Evolutionary conservation across 2,113 vertebrate genomes (phyloP), one percentile per base, ranked within the genome.

Genomic region (Megaceryle maxima): DNA sequence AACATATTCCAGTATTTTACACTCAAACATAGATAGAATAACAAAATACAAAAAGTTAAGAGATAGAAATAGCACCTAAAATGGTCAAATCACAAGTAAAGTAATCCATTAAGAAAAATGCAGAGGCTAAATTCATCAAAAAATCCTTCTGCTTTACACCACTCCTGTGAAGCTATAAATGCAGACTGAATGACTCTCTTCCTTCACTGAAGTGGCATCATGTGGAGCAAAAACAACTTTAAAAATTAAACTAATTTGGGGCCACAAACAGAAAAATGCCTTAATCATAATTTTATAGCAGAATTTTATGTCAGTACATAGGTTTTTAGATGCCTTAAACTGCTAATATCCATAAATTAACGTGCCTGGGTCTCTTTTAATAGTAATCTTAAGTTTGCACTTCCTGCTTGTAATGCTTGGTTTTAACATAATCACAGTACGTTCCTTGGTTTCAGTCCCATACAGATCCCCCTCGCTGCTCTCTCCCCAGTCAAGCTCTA

Each of bases 331-430:
- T 82, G 82, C 50, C 72, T 91, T 95, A 90, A 89, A 92, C 70
- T 76, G 81, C 91, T 85, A 37, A 95, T 96, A 92, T 93, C 88
- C 92, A 93, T 88, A 92, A 93, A 91, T 93, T 84, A 94, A 62
- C 86, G 88, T 66, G 76, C 73, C 44, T 68, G 39, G 46, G 6
- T 55, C 69, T 94, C 80, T 87, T 95, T 84, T 94, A 91, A 92
- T 57, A 93, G 86, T 82, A 88, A 94, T 41, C 73, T 82, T 79
- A 96, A 90, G 69, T 95, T 86, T 79, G 76, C n/a, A 82, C 92
- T 96, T 93, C 62, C 66, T 89, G 62, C 80, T 73, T 50, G 44
- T 14, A 84, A 46, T 59, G 77, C 53, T 75, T 82, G 66, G 24
- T 39, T 95, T 87, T 94, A 88, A 79, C 59, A 62, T 59, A 96